phyloP scores from a whole-genome alignment of 2,888 invertebrate genomes.

The Drosophila helvetica region DNA sequence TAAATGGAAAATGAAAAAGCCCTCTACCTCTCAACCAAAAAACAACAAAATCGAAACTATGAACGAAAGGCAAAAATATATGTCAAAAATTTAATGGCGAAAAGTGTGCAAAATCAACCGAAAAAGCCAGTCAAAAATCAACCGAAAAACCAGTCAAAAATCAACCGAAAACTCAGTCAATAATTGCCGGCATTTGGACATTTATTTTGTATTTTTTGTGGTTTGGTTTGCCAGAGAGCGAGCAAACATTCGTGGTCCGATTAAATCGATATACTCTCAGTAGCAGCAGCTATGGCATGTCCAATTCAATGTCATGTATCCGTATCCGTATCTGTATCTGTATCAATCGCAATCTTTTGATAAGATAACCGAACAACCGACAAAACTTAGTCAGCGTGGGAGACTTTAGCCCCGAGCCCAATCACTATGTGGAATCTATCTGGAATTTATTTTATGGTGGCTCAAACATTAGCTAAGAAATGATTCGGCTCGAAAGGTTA shows the following conservation, averaged over 20 bases:
- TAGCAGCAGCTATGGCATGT: constrained; percentile 10
- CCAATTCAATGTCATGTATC: constrained; percentile 33
- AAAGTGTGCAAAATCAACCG: background rate
- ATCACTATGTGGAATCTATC: background rate
- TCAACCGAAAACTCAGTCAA: background rate
- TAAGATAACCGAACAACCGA: constrained; percentile 23
- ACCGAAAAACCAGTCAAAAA: background rate
- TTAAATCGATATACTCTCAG: constrained; percentile 21
- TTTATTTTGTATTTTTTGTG: background rate
- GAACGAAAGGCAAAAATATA: background rate
- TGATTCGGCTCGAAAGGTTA: background rate
- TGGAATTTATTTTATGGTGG: background rate
- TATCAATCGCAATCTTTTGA: constrained; percentile 31
- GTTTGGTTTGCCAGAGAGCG: constrained; percentile 7
- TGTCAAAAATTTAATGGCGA: no score
- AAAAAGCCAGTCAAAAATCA: background rate
- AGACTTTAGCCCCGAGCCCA: constrained; percentile 8
- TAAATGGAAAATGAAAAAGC: constrained; percentile 52
- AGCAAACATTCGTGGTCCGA: constrained; percentile 19
- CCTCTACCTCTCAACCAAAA: constrained; percentile 39
- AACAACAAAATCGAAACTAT: constrained; percentile 11
- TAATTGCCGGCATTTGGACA: constrained; percentile 1
- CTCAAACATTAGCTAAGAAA: background rate
- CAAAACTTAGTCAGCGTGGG: constrained; percentile 4
- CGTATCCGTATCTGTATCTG: constrained; percentile 34